phyloP scores from a whole-genome alignment of 2,888 invertebrate genomes.

The Trichopoda pennipes region DNA sequence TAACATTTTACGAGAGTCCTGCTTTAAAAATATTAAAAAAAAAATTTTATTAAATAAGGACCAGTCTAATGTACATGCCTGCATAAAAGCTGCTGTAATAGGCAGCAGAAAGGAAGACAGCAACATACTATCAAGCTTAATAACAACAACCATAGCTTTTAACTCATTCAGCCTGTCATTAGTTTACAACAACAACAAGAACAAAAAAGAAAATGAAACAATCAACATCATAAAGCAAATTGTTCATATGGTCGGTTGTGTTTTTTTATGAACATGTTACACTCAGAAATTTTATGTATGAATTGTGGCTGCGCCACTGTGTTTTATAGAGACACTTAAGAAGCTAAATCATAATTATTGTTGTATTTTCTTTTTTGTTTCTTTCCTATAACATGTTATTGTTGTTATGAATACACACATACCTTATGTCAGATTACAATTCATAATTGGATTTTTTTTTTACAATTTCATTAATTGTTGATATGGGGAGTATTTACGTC shows the following conservation, averaged over 20 bases:
- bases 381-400: constrained; percentile 51
- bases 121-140: constrained; percentile 21
- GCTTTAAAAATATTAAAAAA: neutral
- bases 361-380: constrained; percentile 42
- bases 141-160: constrained; percentile 44
- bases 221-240: constrained; percentile 7
- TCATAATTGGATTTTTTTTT: constrained; percentile 14
- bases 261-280: neutral
- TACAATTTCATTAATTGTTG: constrained; percentile 25
- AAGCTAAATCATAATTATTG: constrained; percentile 58
- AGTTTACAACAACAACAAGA: constrained; percentile 14
- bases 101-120: constrained; percentile 14
- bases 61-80: constrained; percentile 20
- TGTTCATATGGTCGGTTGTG: constrained; percentile 29
- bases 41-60: neutral
- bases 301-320: constrained; percentile 63
- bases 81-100: constrained; percentile 35
- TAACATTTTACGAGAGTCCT: neutral
- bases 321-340: constrained; percentile 57
- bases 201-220: constrained; percentile 5
- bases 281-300: constrained; percentile 5
- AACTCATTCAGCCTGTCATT: constrained; percentile 42
- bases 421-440: constrained; percentile 18
- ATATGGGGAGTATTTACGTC: neutral
- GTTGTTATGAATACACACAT: constrained; percentile 18